Evolutionary conservation across 2,888 invertebrate species (phyloP), one percentile per base, ranked within the genome.

Genomic region (Brachylomia viminalis): DNA sequence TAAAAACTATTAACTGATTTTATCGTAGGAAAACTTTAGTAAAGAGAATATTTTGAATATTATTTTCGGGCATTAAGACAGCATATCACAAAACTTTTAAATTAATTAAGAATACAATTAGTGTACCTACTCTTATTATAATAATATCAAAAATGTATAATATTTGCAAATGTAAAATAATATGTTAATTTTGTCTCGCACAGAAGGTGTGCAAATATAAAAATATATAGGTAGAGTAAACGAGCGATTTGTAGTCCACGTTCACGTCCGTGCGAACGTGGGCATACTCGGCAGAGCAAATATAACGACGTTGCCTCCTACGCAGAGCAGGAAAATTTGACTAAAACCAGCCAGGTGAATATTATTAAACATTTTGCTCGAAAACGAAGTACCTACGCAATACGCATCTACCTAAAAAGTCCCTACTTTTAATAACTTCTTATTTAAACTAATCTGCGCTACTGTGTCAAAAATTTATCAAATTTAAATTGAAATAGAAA

Each of bases 141-240:
- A 33, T 17, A 30, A 56, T 56, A 52, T 8, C 0, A 42, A 23
- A 59, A 82, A 56, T 27, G n/a, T 49, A n/a, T 11, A 58, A 56
- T 6, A 68, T 15, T n/a, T 61, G 6, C 27, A 15, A 38, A 47
- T n/a, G 2, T 47, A 33, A 62, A 71, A 20, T 23, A 23, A 10
- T 58, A 74, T 64, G 59, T 52, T 68, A 65, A 71, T 64, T 86
- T 68, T 23, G 23, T 61, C 13, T 59, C 23, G 30, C 20, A 71
- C 38, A 65, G 68, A 70, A 83, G 58, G 38, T 68, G 38, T 67
- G 67, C 54, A 52, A 82, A 86, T 70, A 70, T 66, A n/a, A n/a
- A n/a, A n/a, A n/a, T n/a, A n/a, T 68, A 61, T 49, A 72, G 11
- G 17, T 11, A 66, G 69, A 72, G 17, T 11, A 69, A 69, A 72